Evolutionary conservation across 2,113 vertebrate genomes (phyloP).

Genomic region (Platysteira castanea): DNA sequence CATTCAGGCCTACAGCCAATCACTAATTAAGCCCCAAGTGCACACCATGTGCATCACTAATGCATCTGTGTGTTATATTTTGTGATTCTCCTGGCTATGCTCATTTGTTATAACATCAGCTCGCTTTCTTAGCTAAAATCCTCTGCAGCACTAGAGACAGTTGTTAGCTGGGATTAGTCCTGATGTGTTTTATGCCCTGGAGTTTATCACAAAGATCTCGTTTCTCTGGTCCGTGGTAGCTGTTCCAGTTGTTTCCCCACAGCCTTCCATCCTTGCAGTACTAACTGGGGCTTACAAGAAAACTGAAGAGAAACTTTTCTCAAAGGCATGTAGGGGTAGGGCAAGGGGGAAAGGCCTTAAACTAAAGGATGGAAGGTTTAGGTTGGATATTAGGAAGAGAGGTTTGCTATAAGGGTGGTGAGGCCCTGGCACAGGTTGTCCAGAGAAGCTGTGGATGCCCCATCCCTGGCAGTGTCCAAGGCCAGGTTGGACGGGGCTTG

Average conservation of each 20-base stretch:
- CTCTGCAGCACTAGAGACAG: not conserved
- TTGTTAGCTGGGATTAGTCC: not conserved
- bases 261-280: not conserved
- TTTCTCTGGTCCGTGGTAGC: not conserved
- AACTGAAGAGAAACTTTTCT: not conserved
- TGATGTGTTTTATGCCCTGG: not conserved
- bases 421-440: not conserved
- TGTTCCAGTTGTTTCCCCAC: not conserved
- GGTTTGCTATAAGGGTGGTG: accelerated
- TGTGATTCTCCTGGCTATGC: not conserved
- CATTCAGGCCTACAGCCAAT: not conserved
- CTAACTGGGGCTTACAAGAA: not conserved
- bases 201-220: not conserved
- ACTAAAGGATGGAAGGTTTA: not conserved
- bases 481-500: accelerated
- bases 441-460: not conserved
- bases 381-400: not conserved
- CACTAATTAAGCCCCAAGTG: not conserved
- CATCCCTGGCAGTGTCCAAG: not conserved
- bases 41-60: not conserved
- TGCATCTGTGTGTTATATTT: not conserved
- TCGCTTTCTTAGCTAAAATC: not conserved
- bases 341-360: not conserved
- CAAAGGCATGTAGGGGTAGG: not conserved
- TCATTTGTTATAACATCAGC: not conserved